phyloP scores from a whole-genome alignment of 2,888 invertebrate species.

The Lochmaea crataegi region DNA sequence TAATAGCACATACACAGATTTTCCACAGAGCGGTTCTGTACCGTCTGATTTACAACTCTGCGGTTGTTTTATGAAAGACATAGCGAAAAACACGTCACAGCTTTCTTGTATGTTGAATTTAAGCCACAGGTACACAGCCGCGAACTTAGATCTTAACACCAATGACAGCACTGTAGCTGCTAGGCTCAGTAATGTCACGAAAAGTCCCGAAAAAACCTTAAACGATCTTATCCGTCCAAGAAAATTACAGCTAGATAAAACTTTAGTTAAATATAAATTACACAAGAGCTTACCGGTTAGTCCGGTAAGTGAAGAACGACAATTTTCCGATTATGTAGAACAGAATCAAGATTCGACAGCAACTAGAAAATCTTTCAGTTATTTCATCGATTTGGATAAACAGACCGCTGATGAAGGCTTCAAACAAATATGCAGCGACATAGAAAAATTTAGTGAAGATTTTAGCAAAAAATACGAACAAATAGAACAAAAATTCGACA shows the following conservation, averaged over 20 bases:
- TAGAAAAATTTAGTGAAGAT: slow-evolving; percentile 62
- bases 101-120: slow-evolving; percentile 54
- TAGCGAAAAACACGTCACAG: slow-evolving; percentile 58
- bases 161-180: slow-evolving; percentile 41
- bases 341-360: slow-evolving; percentile 44
- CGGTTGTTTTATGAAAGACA: slow-evolving; percentile 63
- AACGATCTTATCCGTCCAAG: slow-evolving; percentile 58
- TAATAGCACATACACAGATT: slow-evolving; percentile 51
- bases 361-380: slow-evolving; percentile 72
- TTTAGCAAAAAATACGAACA: slow-evolving; percentile 60
- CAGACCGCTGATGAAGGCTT: slow-evolving; percentile 63
- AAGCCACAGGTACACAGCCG: slow-evolving; percentile 43
- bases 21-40: slow-evolving; percentile 55
- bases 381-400: slow-evolving; percentile 73
- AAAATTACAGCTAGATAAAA: slow-evolving; percentile 61
- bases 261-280: slow-evolving; percentile 61
- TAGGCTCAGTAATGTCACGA: slow-evolving; percentile 54
- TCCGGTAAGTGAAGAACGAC: slow-evolving; percentile 80
- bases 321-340: slow-evolving; percentile 61
- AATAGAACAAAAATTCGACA: slow-evolving; percentile 55
- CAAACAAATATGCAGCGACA: slow-evolving; percentile 62
- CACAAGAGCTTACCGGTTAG: slow-evolving; percentile 84
- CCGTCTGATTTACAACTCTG: slow-evolving; percentile 62
- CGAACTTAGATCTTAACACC: slow-evolving; percentile 36
- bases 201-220: slow-evolving; percentile 55